Evolutionary conservation across 2,113 vertebrate genomes (phyloP).

Genomic region (Puffinus mauretanicus): DNA sequence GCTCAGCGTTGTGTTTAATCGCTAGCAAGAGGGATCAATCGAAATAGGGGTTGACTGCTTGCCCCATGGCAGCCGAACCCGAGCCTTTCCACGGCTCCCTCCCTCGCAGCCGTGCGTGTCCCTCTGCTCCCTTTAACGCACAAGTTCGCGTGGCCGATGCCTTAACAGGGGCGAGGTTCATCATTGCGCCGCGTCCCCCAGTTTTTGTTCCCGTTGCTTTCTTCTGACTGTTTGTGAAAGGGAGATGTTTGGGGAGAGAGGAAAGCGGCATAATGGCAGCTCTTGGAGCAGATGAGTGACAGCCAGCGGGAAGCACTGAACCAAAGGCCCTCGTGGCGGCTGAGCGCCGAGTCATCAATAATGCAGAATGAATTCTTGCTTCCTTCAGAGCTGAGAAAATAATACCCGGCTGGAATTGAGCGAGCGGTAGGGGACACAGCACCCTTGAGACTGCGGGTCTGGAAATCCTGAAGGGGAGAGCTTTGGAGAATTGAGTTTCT

Average conservation of each 20-base stretch:
- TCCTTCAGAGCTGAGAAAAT: conserved; percentile 36
- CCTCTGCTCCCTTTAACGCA: not conserved
- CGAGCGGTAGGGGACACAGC: not conserved
- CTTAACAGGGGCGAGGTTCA: fast-evolving
- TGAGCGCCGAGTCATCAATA: conserved; percentile 34
- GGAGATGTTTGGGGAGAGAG: not conserved
- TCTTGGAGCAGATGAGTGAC: not conserved
- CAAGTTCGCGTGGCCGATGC: fast-evolving
- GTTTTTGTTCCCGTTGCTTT: not conserved
- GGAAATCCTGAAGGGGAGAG: conserved; percentile 15
- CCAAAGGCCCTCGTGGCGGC: not conserved
- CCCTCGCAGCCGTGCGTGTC: fast-evolving
- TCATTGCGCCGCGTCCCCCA: fast-evolving
- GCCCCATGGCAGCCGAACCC: fast-evolving
- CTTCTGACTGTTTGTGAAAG: not conserved
- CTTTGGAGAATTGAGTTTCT: conserved; percentile 54
- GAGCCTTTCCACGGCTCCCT: not conserved
- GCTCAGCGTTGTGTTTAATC: not conserved
- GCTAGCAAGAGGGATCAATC: not conserved
- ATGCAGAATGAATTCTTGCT: conserved; percentile 52
- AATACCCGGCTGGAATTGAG: conserved; percentile 35
- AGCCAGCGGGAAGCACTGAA: not conserved
- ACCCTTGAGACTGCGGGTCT: conserved; percentile 36
- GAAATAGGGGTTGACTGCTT: fast-evolving
- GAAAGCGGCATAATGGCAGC: not conserved